These are phyloP conservation scores for Liposcelis brunnea DNA, from an alignment of 2,888 invertebrate genomes.

Conservation along the genomic window DNA sequence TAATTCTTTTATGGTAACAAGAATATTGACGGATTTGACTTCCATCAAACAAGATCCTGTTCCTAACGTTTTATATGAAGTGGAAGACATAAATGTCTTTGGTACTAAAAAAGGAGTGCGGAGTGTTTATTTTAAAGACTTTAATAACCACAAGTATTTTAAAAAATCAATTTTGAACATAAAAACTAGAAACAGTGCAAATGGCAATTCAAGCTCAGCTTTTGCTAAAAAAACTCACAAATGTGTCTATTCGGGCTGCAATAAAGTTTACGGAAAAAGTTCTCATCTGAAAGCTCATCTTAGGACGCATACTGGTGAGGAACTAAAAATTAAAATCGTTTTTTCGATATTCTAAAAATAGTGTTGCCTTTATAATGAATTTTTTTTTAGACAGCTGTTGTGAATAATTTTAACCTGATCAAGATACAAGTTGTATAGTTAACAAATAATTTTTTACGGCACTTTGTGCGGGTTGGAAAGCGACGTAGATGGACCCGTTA, in stretches of 20 bases:
- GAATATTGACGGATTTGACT: conserved; percentile 41
- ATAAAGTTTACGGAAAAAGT: conserved; percentile 45
- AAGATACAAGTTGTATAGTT: too few relatives aligned
- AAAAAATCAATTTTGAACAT: too few relatives aligned
- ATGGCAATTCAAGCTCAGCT: not conserved
- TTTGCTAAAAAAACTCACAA: conserved; percentile 33
- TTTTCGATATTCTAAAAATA: not conserved
- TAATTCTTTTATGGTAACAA: conserved; percentile 31
- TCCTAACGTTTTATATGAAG: conserved; percentile 28
- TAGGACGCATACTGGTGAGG: conserved; percentile 43
- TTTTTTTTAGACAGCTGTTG: too few relatives aligned
- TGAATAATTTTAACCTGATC: too few relatives aligned
- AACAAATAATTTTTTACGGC: too few relatives aligned
- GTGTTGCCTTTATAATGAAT: too few relatives aligned
- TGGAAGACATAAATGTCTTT: conserved; percentile 17
- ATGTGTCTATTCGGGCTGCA: conserved; percentile 39
- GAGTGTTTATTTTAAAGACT: too few relatives aligned
- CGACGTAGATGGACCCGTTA: too few relatives aligned
- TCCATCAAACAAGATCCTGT: conserved; percentile 38
- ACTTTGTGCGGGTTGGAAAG: too few relatives aligned
- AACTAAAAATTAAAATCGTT: not conserved
- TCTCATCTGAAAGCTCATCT: conserved; percentile 47
- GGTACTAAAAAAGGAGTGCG: too few relatives aligned
- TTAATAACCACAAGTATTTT: too few relatives aligned
- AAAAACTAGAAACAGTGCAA: conserved; percentile 1